phyloP scores from a whole-genome alignment of 2,888 invertebrate genomes.

The Archaeoteleia sp. region DNA sequence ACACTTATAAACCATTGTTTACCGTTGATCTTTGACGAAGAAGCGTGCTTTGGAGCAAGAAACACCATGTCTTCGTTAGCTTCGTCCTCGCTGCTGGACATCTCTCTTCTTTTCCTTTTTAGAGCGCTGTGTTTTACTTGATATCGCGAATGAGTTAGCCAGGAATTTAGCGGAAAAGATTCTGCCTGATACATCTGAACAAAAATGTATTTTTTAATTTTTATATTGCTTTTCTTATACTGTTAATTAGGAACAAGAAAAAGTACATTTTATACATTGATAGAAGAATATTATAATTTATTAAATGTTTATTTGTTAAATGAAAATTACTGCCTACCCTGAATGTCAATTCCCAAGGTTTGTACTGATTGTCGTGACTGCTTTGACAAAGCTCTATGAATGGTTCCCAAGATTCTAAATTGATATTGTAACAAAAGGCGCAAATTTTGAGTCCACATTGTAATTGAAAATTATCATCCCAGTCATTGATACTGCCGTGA shows the following conservation, averaged over 20 bases:
- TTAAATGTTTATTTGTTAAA: too few relatives aligned
- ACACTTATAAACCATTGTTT: too few relatives aligned
- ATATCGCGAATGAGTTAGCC: conserved; percentile 62
- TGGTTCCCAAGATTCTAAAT: conserved; percentile 87
- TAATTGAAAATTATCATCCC: conserved; percentile 63
- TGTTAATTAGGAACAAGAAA: too few relatives aligned
- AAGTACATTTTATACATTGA: too few relatives aligned
- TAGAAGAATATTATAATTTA: too few relatives aligned
- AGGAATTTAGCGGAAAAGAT: conserved; percentile 76
- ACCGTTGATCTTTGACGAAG: conserved; percentile 57
- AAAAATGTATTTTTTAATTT: too few relatives aligned
- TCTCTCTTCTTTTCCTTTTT: conserved; percentile 75
- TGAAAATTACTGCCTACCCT: conserved; percentile 77
- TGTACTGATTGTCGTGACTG: conserved; percentile 77
- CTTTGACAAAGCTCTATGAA: conserved; percentile 84
- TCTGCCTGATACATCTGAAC: conserved; percentile 76
- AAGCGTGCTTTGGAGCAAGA: conserved; percentile 71
- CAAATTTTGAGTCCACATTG: conserved; percentile 74
- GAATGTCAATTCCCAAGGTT: conserved; percentile 84
- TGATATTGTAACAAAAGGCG: conserved; percentile 82
- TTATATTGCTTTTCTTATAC: too few relatives aligned
- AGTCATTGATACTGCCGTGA: conserved; percentile 61
- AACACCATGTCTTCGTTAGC: conserved; percentile 80
- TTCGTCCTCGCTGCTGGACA: conserved; percentile 79
- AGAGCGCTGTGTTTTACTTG: conserved; percentile 60